Evolutionary conservation across 2,888 invertebrate species (phyloP).

Genomic region (Eupithecia centaureata): DNA sequence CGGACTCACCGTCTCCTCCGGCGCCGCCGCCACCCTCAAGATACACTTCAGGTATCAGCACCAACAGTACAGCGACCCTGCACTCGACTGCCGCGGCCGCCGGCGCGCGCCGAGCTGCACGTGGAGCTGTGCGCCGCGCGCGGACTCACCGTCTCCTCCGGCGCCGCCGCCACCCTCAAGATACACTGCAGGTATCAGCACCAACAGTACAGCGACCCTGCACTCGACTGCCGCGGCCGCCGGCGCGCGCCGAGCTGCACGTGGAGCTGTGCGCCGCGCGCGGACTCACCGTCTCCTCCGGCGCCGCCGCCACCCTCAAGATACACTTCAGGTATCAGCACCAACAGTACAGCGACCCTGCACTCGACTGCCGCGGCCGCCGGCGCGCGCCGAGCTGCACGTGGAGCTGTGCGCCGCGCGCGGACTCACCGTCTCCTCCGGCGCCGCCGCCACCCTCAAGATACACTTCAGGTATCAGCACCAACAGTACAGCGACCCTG

Average conservation of each 20-base stretch:
- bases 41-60: conserved; percentile 53
- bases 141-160: conserved; percentile 62
- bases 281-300: conserved; percentile 62
- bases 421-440: conserved; percentile 62
- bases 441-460: conserved; percentile 57
- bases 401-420: conserved; percentile 56
- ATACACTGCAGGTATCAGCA: conserved; percentile 53
- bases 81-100: conserved; percentile 64
- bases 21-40: conserved; percentile 57
- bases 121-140: conserved; percentile 56
- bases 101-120: conserved; percentile 54
- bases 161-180: conserved; percentile 57
- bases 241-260: conserved; percentile 54
- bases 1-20: conserved; percentile 62
- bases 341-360: neutral
- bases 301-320: conserved; percentile 57
- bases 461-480: conserved; percentile 53
- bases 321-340: conserved; percentile 53
- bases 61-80: neutral
- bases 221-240: conserved; percentile 64
- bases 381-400: conserved; percentile 54
- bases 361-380: conserved; percentile 64
- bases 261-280: conserved; percentile 56
- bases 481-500: neutral
- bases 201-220: neutral